Evolutionary conservation across 2,113 vertebrate genomes (phyloP).

Genomic region (Himantopus leucocephalus): DNA sequence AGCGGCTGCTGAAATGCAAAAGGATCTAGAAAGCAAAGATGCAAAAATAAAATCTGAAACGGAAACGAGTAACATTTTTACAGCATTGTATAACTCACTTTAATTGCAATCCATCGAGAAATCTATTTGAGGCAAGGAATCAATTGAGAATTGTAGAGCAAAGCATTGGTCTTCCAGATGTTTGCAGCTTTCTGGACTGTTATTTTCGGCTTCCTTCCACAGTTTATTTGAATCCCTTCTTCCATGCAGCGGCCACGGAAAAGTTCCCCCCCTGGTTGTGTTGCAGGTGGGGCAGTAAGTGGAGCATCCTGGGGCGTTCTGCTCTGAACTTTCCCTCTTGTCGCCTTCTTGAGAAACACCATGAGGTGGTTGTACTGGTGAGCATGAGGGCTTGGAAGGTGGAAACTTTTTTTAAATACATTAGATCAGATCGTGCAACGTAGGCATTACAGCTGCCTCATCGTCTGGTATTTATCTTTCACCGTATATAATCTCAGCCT

Average conservation of each 20-base stretch:
- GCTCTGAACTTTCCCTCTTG: neutral
- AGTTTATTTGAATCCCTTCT: neutral
- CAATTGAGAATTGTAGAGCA: conserved; percentile 9
- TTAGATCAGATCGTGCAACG: accelerated
- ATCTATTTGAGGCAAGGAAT: conserved; percentile 58
- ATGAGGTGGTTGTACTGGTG: neutral
- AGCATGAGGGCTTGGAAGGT: accelerated
- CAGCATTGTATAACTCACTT: conserved; percentile 20
- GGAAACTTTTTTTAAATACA: neutral
- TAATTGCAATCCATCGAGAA: conserved; percentile 44
- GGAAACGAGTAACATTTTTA: neutral
- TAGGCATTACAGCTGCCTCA: neutral
- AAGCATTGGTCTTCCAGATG: conserved; percentile 28
- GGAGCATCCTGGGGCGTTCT: neutral
- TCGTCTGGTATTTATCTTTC: neutral
- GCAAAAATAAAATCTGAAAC: conserved; percentile 10
- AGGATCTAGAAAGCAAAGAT: conserved; percentile 21
- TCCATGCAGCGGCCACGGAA: neutral
- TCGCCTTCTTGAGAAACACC: neutral
- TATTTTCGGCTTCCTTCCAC: neutral
- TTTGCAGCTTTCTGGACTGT: conserved; percentile 17
- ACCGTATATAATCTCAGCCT: accelerated
- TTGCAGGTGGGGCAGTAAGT: neutral
- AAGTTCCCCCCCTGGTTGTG: neutral
- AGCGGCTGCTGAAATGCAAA: neutral